These are phyloP conservation scores for Myopa tessellatipennis DNA, from an alignment of 2,888 invertebrate species.

Conservation along the genomic window DNA sequence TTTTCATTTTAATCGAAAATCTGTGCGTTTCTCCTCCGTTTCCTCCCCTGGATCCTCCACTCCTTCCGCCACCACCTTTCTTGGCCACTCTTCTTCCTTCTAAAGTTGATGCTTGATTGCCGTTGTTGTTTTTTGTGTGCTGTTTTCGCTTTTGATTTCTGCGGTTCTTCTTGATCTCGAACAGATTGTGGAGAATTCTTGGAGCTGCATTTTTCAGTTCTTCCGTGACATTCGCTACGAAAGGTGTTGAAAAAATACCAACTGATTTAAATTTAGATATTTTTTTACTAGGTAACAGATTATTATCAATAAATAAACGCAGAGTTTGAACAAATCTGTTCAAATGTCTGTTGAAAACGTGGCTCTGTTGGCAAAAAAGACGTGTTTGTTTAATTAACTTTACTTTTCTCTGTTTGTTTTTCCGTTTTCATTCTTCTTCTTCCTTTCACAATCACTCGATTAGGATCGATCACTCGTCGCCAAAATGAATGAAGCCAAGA, in stretches of 20 bases:
- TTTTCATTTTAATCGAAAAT: slow-evolving; percentile 18
- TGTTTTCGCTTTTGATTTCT: background rate
- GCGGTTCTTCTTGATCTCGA: background rate
- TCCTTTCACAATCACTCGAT: slow-evolving; percentile 28
- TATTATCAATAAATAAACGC: background rate
- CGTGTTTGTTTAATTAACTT: background rate
- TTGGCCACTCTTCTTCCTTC: no score
- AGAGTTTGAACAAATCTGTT: background rate
- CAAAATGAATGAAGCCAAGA: slow-evolving; percentile 73
- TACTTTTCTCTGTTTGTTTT: slow-evolving; percentile 23
- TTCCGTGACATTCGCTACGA: slow-evolving; percentile 64
- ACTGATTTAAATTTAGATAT: slow-evolving; percentile 26
- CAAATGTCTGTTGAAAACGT: background rate
- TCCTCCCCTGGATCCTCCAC: background rate
- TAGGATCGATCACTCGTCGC: background rate
- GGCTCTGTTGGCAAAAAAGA: no score
- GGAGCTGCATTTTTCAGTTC: slow-evolving; percentile 61
- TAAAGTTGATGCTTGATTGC: no score
- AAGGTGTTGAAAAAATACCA: slow-evolving; percentile 54
- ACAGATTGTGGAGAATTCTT: slow-evolving; percentile 32
- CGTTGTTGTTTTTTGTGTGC: no score
- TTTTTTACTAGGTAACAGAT: background rate
- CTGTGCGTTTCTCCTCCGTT: background rate
- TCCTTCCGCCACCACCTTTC: no score
- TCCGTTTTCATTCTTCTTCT: slow-evolving; percentile 40